Conservation (phyloP, 2,113 vertebrate genomes). For the Cyphomyrus plagiostoma region DNA sequence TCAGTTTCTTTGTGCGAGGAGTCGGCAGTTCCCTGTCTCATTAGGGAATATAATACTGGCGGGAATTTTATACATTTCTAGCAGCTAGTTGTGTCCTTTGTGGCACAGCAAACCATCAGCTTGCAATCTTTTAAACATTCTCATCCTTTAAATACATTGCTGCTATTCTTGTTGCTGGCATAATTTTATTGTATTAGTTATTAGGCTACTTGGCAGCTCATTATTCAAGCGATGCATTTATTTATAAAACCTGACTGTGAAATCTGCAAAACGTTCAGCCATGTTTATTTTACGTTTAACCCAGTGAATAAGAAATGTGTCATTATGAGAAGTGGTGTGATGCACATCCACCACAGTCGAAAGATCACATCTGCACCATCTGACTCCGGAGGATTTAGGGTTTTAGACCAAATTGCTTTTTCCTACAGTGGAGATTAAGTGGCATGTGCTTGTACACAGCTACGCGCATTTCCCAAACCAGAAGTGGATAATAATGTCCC, state of each 20-base stretch:
- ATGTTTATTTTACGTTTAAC: conserved; percentile 40
- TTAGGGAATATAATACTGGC: neutral
- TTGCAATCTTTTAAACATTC: neutral
- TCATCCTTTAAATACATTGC: neutral
- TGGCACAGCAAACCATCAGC: neutral
- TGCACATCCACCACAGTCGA: conserved; percentile 56
- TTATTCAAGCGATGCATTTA: neutral
- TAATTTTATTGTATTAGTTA: neutral
- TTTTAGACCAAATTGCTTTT: conserved; percentile 75
- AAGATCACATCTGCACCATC: conserved; percentile 73
- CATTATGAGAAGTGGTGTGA: conserved; percentile 54
- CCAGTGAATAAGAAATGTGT: conserved; percentile 48
- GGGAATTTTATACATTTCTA: neutral
- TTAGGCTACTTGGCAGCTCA: neutral
- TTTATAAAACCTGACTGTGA: neutral
- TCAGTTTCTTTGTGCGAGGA: neutral
- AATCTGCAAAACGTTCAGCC: neutral
- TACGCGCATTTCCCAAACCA: neutral
- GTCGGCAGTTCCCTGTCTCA: neutral
- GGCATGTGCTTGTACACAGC: conserved; percentile 49
- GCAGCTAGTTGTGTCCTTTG: neutral
- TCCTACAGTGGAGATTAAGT: conserved; percentile 68
- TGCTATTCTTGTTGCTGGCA: neutral
- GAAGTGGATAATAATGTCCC: conserved; percentile 49
- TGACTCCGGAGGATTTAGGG: conserved; percentile 71